Conservation (phyloP, 2,113 vertebrate genomes). For the Donacobius atricapilla region DNA sequence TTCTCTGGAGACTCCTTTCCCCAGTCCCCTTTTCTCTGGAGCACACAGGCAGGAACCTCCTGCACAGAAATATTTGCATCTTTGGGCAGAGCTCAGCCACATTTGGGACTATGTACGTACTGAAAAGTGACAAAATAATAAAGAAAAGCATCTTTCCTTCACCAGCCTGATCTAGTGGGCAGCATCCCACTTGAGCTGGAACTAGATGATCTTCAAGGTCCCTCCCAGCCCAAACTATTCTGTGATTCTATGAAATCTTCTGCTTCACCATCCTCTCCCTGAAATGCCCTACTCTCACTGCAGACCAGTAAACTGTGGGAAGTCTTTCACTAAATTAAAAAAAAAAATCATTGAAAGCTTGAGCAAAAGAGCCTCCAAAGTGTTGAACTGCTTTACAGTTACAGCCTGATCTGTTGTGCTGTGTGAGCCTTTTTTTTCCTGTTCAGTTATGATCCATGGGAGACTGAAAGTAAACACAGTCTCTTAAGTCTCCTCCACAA, state of each 20-base stretch:
- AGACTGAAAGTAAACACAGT: slow-evolving; percentile 25
- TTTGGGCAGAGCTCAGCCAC: background rate
- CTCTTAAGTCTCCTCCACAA: slow-evolving; percentile 5
- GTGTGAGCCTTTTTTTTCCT: background rate
- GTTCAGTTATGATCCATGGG: background rate
- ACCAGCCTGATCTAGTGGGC: background rate
- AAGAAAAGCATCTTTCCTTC: background rate
- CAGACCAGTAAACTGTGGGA: background rate
- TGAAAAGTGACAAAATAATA: background rate
- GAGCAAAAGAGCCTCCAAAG: background rate
- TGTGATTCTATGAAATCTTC: background rate
- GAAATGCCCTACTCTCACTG: background rate
- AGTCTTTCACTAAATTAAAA: background rate
- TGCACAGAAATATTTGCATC: background rate
- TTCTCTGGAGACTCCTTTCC: background rate
- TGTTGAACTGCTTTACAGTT: background rate
- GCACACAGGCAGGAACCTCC: background rate
- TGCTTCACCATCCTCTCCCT: background rate
- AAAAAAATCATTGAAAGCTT: background rate
- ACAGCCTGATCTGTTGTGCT: background rate
- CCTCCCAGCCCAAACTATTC: background rate
- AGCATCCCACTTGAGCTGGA: background rate
- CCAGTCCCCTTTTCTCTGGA: background rate
- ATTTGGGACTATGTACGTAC: accelerated
- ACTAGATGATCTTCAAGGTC: background rate